These are phyloP conservation scores for Polymixis lichenea DNA, from an alignment of 2,888 invertebrate species.

Conservation along the genomic window DNA sequence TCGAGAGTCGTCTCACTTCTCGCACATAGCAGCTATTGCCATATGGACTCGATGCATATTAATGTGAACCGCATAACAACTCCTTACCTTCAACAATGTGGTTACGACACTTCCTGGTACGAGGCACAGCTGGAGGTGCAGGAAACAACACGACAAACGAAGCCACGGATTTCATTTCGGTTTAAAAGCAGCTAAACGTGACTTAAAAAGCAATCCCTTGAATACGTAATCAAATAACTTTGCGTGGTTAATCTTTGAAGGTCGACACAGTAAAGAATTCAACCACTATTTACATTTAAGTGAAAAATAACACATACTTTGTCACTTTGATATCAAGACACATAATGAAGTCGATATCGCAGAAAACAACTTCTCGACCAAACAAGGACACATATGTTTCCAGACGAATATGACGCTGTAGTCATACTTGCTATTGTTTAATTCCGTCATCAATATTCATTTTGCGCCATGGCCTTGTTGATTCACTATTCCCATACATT, in stretches of 20 bases:
- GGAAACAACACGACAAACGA: conserved; percentile 68
- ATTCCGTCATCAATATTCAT: conserved; percentile 74
- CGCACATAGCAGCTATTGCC: conserved; percentile 70
- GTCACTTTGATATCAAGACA: conserved; percentile 22
- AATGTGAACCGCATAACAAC: conserved; percentile 82
- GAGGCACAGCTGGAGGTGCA: conserved; percentile 56
- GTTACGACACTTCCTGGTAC: conserved; percentile 85
- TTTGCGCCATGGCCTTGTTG: conserved; percentile 78
- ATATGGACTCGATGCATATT: conserved; percentile 83
- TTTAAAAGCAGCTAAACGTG: conserved; percentile 28
- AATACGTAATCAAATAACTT: conserved; percentile 19
- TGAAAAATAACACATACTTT: conserved; percentile 18
- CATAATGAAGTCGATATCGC: conserved; percentile 39
- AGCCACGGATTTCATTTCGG: conserved; percentile 34
- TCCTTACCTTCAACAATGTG: conserved; percentile 78
- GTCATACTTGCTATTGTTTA: conserved; percentile 73
- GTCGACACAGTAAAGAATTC: background rate
- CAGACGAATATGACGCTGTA: conserved; percentile 71
- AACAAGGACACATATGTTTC: conserved; percentile 85
- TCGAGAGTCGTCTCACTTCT: conserved; percentile 72
- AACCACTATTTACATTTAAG: background rate
- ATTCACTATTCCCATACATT: conserved; percentile 72
- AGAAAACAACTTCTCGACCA: conserved; percentile 63
- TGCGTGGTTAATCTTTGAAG: conserved; percentile 6
- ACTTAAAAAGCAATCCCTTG: conserved; percentile 23